A percentile compares a stretch with the other conserved stretches of the same genome.
These are phyloP conservation scores for Ormia ochracea DNA, from an alignment of 2,888 invertebrate genomes.

Conservation along the genomic window DNA sequence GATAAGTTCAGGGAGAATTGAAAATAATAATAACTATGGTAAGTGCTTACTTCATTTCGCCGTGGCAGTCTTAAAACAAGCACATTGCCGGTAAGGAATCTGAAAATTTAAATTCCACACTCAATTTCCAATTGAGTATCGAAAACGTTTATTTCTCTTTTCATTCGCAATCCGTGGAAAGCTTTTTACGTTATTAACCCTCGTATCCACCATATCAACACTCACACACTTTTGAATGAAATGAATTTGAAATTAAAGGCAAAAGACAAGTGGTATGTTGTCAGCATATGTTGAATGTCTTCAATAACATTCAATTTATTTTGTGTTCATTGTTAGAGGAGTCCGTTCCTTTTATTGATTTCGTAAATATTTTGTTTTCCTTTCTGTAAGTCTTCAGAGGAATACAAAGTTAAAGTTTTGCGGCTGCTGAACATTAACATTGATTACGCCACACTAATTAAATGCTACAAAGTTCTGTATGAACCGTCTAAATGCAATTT, in stretches of 20 bases:
- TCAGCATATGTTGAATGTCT: conserved; percentile 56
- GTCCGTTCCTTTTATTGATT: conserved; percentile 19
- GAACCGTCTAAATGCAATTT: background rate
- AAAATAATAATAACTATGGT: no score
- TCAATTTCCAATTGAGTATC: conserved; percentile 9
- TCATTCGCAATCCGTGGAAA: conserved; percentile 18
- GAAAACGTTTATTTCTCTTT: background rate
- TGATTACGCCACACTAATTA: conserved; percentile 4
- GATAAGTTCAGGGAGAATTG: no score
- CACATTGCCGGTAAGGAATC: no score
- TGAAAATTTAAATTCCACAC: no score
- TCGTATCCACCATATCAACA: background rate
- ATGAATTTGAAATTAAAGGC: conserved; percentile 57
- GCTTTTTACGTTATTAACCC: background rate
- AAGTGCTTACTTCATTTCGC: no score
- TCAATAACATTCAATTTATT: conserved; percentile 52
- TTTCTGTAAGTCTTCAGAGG: background rate
- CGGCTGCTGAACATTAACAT: background rate
- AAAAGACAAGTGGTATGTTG: conserved; percentile 54
- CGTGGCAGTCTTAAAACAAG: no score
- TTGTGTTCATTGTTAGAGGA: conserved; percentile 48
- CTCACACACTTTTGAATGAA: conserved; percentile 1
- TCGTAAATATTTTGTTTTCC: background rate
- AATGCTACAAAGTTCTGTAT: conserved; percentile 1
- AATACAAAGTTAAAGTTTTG: background rate